These are phyloP conservation scores for Papilio protenor DNA, from an alignment of 2,888 invertebrate species.

Conservation along the genomic window DNA sequence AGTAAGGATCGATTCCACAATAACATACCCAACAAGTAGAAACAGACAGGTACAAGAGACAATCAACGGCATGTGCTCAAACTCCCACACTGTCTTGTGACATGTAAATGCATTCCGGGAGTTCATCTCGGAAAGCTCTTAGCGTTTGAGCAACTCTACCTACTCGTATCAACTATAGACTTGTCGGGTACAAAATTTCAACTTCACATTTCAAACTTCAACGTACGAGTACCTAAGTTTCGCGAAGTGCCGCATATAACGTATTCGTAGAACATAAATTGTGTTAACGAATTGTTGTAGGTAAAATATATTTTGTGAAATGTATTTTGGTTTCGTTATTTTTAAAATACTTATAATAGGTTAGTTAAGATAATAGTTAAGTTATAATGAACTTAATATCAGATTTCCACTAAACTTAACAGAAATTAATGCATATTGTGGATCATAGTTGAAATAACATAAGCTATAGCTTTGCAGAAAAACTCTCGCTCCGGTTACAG, in stretches of 20 bases:
- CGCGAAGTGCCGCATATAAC: not conserved
- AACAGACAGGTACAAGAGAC: conserved; percentile 65
- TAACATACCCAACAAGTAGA: conserved; percentile 54
- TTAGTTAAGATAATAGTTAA: too few species aligned
- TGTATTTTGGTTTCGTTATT: not conserved
- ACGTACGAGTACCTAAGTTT: conserved; percentile 16
- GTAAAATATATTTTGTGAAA: not conserved
- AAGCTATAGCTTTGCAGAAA: too few species aligned
- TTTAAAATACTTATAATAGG: not conserved
- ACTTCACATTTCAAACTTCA: conserved; percentile 31
- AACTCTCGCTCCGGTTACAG: not conserved
- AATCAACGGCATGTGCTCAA: conserved; percentile 74
- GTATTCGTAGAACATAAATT: not conserved
- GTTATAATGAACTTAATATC: not conserved
- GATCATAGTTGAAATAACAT: not conserved
- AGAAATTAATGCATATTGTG: not conserved
- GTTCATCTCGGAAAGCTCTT: conserved; percentile 78
- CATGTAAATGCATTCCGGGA: conserved; percentile 81
- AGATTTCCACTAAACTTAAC: not conserved
- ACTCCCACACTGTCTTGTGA: conserved; percentile 76
- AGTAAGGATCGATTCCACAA: conserved; percentile 61
- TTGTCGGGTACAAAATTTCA: conserved; percentile 26
- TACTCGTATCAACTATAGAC: conserved; percentile 17
- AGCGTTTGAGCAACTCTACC: conserved; percentile 50
- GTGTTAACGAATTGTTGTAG: conserved; percentile 3